Percentiles rank a stretch among this genome's conserved stretches.
phyloP scores from a whole-genome alignment of 2,797 vertebrate species.

The Catharus ustulatus region DNA sequence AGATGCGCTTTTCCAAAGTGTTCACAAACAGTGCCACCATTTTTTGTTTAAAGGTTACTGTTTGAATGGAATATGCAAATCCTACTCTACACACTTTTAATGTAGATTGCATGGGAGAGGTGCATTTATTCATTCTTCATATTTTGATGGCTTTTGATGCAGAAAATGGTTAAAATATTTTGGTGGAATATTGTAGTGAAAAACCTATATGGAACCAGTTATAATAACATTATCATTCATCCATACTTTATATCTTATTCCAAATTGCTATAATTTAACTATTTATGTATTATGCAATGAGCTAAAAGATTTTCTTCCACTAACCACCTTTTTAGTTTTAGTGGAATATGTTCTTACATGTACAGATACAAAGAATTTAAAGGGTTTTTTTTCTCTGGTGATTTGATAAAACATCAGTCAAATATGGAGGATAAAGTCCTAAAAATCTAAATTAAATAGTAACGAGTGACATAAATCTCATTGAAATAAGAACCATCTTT shows the following conservation, averaged over 20 bases:
- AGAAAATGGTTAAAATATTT: constrained; percentile 26
- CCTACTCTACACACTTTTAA: neutral
- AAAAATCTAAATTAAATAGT: neutral
- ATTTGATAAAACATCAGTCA: neutral
- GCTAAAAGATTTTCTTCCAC: neutral
- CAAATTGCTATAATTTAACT: constrained; percentile 4
- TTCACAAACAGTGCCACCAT: neutral
- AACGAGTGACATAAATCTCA: neutral
- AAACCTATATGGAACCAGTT: neutral
- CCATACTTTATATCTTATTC: constrained; percentile 30
- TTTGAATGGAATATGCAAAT: neutral
- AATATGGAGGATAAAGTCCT: neutral
- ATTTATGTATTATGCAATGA: neutral
- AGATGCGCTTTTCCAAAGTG: neutral
- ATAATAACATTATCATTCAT: constrained; percentile 50
- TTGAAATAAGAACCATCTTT: neutral
- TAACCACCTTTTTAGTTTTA: neutral
- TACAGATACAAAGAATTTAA: neutral
- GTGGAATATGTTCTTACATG: neutral
- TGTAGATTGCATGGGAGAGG: neutral
- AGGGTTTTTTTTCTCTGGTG: neutral
- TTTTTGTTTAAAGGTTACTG: neutral
- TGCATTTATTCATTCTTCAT: neutral
- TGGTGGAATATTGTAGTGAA: neutral
- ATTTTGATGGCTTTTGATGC: neutral